Evolutionary conservation across 2,888 invertebrate species (phyloP).

Genomic region (Thymelicus sylvestris): DNA sequence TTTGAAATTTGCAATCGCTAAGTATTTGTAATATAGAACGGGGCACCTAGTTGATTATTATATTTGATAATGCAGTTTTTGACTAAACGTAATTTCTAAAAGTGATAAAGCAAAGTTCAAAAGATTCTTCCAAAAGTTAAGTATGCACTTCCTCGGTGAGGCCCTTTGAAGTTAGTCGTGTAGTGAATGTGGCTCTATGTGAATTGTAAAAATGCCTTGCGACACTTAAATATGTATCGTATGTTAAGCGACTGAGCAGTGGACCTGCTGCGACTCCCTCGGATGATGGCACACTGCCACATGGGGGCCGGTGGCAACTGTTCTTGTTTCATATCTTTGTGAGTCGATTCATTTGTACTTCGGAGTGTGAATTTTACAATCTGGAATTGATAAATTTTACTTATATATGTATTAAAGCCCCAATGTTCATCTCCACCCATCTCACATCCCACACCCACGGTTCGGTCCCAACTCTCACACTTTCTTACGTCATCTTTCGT

Average conservation of each 20-base stretch:
- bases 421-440: slow-evolving; percentile 3
- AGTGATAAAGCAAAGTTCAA: slow-evolving; percentile 36
- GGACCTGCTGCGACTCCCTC: too few species aligned
- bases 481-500: not conserved
- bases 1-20: slow-evolving; percentile 33
- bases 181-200: too few species aligned
- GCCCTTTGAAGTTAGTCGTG: not conserved
- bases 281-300: too few species aligned
- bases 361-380: slow-evolving; percentile 35
- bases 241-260: too few species aligned
- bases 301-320: too few species aligned
- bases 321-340: slow-evolving; percentile 7
- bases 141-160: slow-evolving; percentile 18
- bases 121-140: slow-evolving; percentile 31
- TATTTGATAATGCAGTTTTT: slow-evolving; percentile 38
- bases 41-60: slow-evolving; percentile 32
- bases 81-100: slow-evolving; percentile 32
- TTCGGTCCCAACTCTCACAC: not conserved
- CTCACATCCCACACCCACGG: not conserved
- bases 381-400: slow-evolving; percentile 35
- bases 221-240: too few species aligned
- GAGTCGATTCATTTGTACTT: slow-evolving; percentile 16
- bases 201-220: too few species aligned
- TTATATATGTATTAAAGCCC: slow-evolving; percentile 26
- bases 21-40: slow-evolving; percentile 30